Evolutionary conservation across 2,888 invertebrate species (phyloP).

Genomic region (Diploptera punctata): DNA sequence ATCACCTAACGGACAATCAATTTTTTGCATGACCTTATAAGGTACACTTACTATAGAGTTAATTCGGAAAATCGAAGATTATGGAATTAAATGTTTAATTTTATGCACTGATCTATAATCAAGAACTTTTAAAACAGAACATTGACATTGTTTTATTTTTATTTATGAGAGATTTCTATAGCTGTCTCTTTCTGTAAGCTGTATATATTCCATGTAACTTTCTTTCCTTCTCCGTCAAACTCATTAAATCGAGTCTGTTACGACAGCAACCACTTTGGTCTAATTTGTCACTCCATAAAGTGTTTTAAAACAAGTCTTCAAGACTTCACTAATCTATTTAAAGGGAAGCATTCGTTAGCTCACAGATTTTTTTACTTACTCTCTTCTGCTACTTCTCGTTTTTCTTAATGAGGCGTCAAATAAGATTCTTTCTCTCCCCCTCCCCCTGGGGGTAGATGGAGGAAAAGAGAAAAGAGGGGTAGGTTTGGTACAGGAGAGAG

Average conservation of each 20-base stretch:
- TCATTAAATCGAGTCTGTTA: slow-evolving; percentile 30
- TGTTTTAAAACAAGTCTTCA: slow-evolving; percentile 39
- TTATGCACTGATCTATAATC: no score
- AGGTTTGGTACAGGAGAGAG: neutral
- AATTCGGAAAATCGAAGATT: no score
- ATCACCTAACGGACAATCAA: no score
- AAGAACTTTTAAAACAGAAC: no score
- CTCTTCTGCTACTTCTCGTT: slow-evolving; percentile 25
- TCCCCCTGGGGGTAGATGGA: neutral
- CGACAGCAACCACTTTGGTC: slow-evolving; percentile 35
- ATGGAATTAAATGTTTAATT: no score
- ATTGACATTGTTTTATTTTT: no score
- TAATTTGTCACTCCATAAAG: slow-evolving; percentile 40
- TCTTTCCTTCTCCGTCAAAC: slow-evolving; percentile 27
- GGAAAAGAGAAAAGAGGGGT: neutral
- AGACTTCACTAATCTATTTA: slow-evolving; percentile 40
- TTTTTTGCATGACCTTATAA: no score
- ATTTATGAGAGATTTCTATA: no score
- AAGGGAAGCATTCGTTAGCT: slow-evolving; percentile 34
- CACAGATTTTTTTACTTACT: slow-evolving; percentile 14
- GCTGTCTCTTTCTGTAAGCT: no score
- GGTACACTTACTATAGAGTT: no score
- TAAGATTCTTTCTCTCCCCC: slow-evolving; percentile 32
- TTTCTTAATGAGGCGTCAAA: slow-evolving; percentile 39
- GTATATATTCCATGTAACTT: neutral